Percentiles rank a stretch among this genome's conserved stretches.
Evolutionary conservation across 2,888 invertebrate species (phyloP).

Genomic region (Kryphioiulus occultus): DNA sequence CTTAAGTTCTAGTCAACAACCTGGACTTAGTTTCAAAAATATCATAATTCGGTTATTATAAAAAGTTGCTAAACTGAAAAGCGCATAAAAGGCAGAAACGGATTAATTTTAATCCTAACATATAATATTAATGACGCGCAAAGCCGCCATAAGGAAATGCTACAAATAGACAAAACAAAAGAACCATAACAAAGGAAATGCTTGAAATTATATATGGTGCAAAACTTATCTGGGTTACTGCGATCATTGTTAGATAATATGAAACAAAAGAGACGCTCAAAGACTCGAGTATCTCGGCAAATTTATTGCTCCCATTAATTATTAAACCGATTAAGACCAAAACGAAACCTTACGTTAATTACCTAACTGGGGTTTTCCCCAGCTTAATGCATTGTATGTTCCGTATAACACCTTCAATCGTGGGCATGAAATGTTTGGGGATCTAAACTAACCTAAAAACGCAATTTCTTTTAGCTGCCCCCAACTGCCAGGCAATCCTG

Average conservation of each 20-base stretch:
- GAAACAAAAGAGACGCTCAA: background rate
- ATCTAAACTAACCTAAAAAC: too few species aligned
- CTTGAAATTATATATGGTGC: background rate
- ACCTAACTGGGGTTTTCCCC: background rate
- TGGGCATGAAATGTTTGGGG: too few species aligned
- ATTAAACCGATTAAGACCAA: background rate
- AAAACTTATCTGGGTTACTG: background rate
- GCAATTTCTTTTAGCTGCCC: too few species aligned
- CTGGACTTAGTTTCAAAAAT: background rate
- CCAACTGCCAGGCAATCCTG: too few species aligned
- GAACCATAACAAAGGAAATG: background rate
- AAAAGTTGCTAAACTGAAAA: background rate
- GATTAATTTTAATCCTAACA: conserved; percentile 2
- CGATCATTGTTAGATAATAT: background rate
- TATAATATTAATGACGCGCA: conserved; percentile 15
- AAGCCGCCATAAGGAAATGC: background rate
- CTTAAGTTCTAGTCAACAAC: background rate
- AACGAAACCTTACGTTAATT: background rate
- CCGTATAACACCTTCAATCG: too few species aligned
- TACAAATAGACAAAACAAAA: background rate
- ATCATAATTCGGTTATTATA: background rate
- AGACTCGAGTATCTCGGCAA: background rate
- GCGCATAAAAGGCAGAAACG: background rate
- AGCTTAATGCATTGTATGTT: too few species aligned
- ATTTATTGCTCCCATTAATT: background rate